Base-by-base conservation (phyloP, 2,113 vertebrate species). In the Ailuropoda melanoleuca region DNA sequence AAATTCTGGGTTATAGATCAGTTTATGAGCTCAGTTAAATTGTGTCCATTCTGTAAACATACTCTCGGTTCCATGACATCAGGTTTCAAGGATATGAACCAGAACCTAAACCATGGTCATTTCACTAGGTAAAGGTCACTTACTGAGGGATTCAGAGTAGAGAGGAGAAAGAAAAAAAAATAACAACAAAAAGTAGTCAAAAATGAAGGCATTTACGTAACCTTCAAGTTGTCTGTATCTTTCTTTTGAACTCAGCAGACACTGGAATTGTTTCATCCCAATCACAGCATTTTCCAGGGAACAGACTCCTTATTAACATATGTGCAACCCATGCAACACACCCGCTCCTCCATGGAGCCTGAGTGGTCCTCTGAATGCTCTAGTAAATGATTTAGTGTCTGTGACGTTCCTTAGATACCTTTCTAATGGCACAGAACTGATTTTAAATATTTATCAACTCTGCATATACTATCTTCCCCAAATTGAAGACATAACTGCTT, bases 361-460 rank as follows among this genome's bases (percentile, higher is more conserved):
- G 4, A 46, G 23, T 3, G 0, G 4, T 55, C 39, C 31, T 66
- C 48, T 72, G 53, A 43, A 3, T 0, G 24, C 4, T 18, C 23
- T 6, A 60, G 9, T 17, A 50, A 95, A 55, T 31, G 53, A 74
- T 43, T 74, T 31, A 80, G 14, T 34, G 81, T 26, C 13, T 53
- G 24, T 87, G 46, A 86, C 7, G 68, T 43, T 93, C 23, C 43
- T 60, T 34, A 84, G 56, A 13, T 8, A 46, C 14, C 93, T 92
- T 48, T 43, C 83, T 84, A 87, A 86, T 24, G 31, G 26, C 31
- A 46, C 56, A 86, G 21, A 84, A n/a, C 11, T 37, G 37, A 72
- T 23, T 70, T 93, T 70, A 93, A 78, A 46, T 68, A 86, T 77
- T 96, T 74, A 74, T 86, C 55, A 92, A 80, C 66, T 84, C 55